Evolutionary conservation across 2,797 vertebrate species (phyloP).

Genomic region (Sebastes itinus): DNA sequence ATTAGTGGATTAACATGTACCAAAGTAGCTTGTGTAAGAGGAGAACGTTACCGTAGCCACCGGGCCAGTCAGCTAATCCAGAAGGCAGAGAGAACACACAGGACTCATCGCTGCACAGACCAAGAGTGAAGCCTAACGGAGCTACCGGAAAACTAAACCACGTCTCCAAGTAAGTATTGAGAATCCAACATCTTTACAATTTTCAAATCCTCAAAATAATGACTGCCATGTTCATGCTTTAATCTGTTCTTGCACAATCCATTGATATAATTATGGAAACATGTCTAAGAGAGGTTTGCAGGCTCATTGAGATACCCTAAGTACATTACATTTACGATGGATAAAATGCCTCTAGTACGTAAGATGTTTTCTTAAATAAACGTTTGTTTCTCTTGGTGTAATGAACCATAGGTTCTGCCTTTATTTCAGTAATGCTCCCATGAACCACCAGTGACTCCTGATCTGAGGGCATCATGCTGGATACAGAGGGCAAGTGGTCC

Average conservation of each 20-base stretch:
- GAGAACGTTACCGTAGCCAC: constrained; percentile 51
- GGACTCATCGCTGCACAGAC: background rate
- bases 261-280: constrained; percentile 19
- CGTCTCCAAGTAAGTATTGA: constrained; percentile 43
- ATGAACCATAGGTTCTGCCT: background rate
- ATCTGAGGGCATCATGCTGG: constrained; percentile 40
- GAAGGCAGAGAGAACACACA: constrained; percentile 16
- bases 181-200: background rate
- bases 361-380: background rate
- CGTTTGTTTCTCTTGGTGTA: background rate
- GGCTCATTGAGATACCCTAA: background rate
- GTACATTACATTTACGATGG: background rate
- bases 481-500: constrained; percentile 60
- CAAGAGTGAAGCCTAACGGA: background rate
- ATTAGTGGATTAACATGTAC: constrained; percentile 80
- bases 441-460: background rate
- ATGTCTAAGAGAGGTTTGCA: background rate
- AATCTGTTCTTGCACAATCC: constrained; percentile 7
- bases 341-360: background rate
- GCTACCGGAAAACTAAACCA: background rate
- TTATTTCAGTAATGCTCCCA: background rate
- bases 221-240: background rate
- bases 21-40: constrained; percentile 77
- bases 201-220: background rate
- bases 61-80: constrained; percentile 64